Percentiles rank a stretch among this genome's conserved stretches.
phyloP scores from a whole-genome alignment of 2,888 invertebrate genomes.

The Ischnura elegans region DNA sequence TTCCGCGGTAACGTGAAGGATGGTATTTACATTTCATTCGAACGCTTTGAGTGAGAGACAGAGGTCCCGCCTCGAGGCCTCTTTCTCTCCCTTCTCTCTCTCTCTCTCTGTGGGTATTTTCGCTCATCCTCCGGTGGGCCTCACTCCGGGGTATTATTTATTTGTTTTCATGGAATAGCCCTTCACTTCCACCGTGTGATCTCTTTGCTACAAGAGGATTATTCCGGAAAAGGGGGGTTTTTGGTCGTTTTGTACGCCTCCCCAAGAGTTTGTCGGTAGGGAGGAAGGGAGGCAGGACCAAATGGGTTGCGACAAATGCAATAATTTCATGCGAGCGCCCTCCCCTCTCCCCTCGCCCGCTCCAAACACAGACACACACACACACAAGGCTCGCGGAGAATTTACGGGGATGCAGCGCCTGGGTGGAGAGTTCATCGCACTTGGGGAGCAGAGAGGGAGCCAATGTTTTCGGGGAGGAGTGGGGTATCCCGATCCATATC shows the following conservation, averaged over 20 bases:
- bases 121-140: neutral
- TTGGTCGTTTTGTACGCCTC: neutral
- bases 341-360: neutral
- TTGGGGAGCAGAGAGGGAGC: neutral
- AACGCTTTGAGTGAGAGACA: neutral
- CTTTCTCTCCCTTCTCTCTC: no score
- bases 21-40: neutral
- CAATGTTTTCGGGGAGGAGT: neutral
- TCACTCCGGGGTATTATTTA: neutral
- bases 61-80: neutral
- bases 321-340: neutral
- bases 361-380: neutral
- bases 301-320: neutral
- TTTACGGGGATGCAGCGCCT: neutral
- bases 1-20: conserved; percentile 1
- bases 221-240: neutral
- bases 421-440: neutral
- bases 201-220: neutral
- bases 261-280: neutral
- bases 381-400: neutral
- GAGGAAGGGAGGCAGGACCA: neutral
- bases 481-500: neutral
- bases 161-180: neutral
- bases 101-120: neutral
- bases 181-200: neutral